A percentile compares a stretch with the other conserved stretches of the same genome.
phyloP scores from a whole-genome alignment of 2,797 vertebrate genomes.

The Sebastes oblongus region DNA sequence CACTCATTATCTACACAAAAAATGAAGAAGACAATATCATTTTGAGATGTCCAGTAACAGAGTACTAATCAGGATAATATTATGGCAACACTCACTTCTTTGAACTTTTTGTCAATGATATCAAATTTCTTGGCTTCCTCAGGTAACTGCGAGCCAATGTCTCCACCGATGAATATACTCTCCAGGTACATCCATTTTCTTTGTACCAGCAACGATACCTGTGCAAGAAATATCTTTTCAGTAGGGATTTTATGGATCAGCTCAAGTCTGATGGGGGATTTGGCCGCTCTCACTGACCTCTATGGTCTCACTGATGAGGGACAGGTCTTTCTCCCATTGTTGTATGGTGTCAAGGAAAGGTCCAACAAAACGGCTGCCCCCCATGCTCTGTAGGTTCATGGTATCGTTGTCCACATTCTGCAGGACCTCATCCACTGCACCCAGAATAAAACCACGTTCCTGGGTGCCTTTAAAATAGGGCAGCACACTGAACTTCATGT shows the following conservation, averaged over 20 bases:
- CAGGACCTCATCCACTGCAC: slow-evolving; percentile 88
- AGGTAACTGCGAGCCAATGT: slow-evolving; percentile 91
- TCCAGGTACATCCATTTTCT: slow-evolving; percentile 99
- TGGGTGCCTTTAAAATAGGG: slow-evolving; percentile 90
- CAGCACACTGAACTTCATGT: slow-evolving; percentile 88
- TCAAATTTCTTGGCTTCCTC: slow-evolving; percentile 96
- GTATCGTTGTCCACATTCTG: slow-evolving; percentile 91
- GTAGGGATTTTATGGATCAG: not conserved
- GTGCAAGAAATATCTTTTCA: slow-evolving; percentile 10
- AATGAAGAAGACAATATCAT: not conserved
- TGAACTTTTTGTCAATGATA: slow-evolving; percentile 88
- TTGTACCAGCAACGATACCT: slow-evolving; percentile 95
- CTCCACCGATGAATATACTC: slow-evolving; percentile 94
- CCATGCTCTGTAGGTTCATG: slow-evolving; percentile 93
- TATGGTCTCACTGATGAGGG: slow-evolving; percentile 92
- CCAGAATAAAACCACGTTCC: slow-evolving; percentile 88
- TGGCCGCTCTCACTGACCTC: slow-evolving; percentile 82
- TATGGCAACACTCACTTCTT: slow-evolving; percentile 80
- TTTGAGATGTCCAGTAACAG: not conserved
- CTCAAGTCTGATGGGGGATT: not conserved
- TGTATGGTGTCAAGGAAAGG: slow-evolving; percentile 91
- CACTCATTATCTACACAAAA: slow-evolving; percentile 89
- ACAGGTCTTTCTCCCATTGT: slow-evolving; percentile 92
- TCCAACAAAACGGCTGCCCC: slow-evolving; percentile 91
- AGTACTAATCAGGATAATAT: not conserved